Percentiles rank a stretch among this genome's conserved stretches.
Conservation (phyloP, 2,113 vertebrate species). For the Eublepharis macularius region DNA sequence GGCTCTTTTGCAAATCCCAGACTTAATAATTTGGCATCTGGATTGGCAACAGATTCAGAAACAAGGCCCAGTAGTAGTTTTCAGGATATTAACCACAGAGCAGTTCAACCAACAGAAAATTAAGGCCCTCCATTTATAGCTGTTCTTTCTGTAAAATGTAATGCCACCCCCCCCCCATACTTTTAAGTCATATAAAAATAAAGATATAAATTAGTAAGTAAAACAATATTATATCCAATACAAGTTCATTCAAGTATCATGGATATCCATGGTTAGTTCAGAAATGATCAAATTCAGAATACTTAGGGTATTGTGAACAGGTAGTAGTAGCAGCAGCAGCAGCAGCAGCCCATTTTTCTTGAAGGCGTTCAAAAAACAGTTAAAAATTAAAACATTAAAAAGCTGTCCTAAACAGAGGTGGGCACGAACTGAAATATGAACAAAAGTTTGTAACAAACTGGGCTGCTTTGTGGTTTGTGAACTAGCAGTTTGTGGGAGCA, state of each 20-base stretch:
- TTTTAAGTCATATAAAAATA: not conserved
- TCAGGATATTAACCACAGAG: not conserved
- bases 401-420: no score
- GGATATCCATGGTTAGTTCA: not conserved
- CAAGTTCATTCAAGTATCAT: not conserved
- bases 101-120: not conserved
- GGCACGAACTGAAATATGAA: no score
- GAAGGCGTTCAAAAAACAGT: no score
- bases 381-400: no score
- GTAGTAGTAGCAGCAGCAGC: no score
- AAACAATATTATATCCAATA: not conserved
- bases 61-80: not conserved
- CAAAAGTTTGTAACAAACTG: no score
- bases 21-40: not conserved
- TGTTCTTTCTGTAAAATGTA: not conserved
- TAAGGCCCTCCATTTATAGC: not conserved
- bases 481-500: no score
- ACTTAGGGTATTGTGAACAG: not conserved
- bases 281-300: not conserved
- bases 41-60: slow-evolving; percentile 24
- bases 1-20: not conserved
- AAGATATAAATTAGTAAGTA: not conserved
- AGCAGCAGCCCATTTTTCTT: no score
- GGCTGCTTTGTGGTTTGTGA: no score
- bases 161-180: not conserved